Base-by-base conservation (phyloP, 2,797 vertebrate species). In the Novumbra hubbsi region DNA sequence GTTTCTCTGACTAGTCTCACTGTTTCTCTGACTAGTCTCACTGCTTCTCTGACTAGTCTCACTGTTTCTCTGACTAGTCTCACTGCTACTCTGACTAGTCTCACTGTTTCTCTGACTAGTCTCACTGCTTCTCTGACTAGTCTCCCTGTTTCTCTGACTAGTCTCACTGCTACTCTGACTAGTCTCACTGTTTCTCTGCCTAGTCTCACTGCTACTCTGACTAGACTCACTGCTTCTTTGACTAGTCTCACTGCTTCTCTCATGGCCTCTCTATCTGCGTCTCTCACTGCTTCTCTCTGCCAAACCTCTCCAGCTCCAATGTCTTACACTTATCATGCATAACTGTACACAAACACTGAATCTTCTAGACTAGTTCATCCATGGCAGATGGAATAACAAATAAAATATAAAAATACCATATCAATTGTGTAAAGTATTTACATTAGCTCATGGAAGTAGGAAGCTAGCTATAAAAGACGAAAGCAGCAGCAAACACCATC, bases 401-500 rank as follows among this genome's bases (percentile, higher is more conserved):
- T 45, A 8, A 55, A 12, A n/a, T 55, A 9, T 55, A 9, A 21
- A 55, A 21, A n/a, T 6, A 5, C n/a, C 6, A 21, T 21, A 21
- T 9, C 7, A 55, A 55, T n/a, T 11, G n/a, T 11, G 17, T 5
- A 19, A 8, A 52, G 19, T 19, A n/a, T 52, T 57, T 7, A 57
- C 41, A 45, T 3, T 45, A 45, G 41, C 41, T 45, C 11, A 45
- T 45, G 41, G 41, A 45, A 45, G 41, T 8, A 5, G 9, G 6
- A 45, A 45, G 9, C 11, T 45, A 45, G 41, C 41, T 8, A 45
- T 8, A 45, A 45, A 45, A 45, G 41, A 45, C 7, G 11, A 7
- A 72, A 38, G 21, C 41, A 45, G 55, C 5, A 34, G 70, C 19
- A 63, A 72, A 72, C 30, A 16, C 71, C 34, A 62, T 48, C 57